These are phyloP conservation scores for Chironomus striatipennis DNA, from an alignment of 1,140 invertebrate genomes.

Conservation along the genomic window DNA sequence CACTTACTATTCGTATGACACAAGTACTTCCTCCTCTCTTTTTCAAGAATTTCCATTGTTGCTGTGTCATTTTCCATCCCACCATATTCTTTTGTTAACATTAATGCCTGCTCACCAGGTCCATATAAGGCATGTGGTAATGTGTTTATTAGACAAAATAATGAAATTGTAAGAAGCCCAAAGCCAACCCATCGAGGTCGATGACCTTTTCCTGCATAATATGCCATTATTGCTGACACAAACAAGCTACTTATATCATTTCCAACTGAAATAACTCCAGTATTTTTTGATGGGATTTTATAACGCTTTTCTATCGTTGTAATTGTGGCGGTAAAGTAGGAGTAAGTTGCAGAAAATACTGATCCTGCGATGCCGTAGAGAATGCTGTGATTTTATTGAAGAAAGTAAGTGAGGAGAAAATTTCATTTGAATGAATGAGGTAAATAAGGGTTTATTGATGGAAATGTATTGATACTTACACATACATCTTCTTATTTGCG, in stretches of 20 bases:
- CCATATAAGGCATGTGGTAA: conserved; percentile 66
- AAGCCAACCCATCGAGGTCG: conserved; percentile 59
- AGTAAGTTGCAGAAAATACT: conserved; percentile 63
- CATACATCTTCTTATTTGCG: conserved; percentile 66
- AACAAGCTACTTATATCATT: conserved; percentile 55
- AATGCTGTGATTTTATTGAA: conserved; percentile 32
- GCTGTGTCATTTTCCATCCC: conserved; percentile 37
- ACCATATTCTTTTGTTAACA: conserved; percentile 54
- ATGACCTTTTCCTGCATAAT: conserved; percentile 57
- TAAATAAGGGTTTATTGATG: no score
- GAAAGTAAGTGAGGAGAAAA: neutral
- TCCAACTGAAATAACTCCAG: conserved; percentile 62
- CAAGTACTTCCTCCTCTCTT: conserved; percentile 38
- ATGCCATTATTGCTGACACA: conserved; percentile 50
- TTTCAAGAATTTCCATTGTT: conserved; percentile 36
- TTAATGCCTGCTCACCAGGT: conserved; percentile 55
- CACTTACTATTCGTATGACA: conserved; percentile 31
- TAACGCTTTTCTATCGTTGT: conserved; percentile 74
- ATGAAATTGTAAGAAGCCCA: conserved; percentile 57
- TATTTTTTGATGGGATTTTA: conserved; percentile 65
- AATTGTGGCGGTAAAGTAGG: conserved; percentile 68
- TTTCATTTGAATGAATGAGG: neutral
- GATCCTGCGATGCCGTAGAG: conserved; percentile 64
- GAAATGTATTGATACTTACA: conserved; percentile 33
- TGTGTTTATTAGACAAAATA: conserved; percentile 60